A percentile compares a stretch with the other conserved stretches of the same genome.
Conservation (phyloP, 2,888 invertebrate species). For the Eupithecia centaureata region DNA sequence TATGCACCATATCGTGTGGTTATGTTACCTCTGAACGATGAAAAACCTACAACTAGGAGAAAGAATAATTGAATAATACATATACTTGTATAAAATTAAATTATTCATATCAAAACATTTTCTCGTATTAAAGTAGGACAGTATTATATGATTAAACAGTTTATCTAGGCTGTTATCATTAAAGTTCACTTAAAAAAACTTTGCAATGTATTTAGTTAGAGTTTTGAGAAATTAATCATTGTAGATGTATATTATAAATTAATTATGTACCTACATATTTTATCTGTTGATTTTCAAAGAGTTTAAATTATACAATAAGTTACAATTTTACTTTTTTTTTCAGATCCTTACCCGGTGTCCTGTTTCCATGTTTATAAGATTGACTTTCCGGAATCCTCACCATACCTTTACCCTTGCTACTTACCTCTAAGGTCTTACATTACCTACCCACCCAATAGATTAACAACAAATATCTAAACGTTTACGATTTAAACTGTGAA, state of each 20-base stretch:
- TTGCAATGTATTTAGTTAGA: background rate
- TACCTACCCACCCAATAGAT: too few relatives aligned
- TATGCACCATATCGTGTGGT: conserved; percentile 73
- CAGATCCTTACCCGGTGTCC: background rate
- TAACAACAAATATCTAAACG: background rate
- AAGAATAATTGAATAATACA: conserved; percentile 37
- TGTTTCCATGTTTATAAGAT: background rate
- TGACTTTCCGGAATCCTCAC: background rate
- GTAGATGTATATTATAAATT: too few relatives aligned
- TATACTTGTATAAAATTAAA: conserved; percentile 23
- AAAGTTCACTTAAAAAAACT: background rate
- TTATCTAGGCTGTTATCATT: too few relatives aligned
- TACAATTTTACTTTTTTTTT: background rate
- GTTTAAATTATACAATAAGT: conserved; percentile 47
- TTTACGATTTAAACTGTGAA: too few relatives aligned
- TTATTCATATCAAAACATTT: conserved; percentile 20
- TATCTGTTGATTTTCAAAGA: conserved; percentile 63
- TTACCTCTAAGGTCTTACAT: too few relatives aligned
- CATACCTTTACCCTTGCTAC: too few relatives aligned
- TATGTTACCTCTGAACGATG: conserved; percentile 67
- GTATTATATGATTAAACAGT: background rate
- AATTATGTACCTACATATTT: too few relatives aligned
- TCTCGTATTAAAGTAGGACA: background rate
- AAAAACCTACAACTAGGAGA: conserved; percentile 52
- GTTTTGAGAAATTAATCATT: background rate